These are phyloP conservation scores for Oceanodroma tethys DNA, from an alignment of 2,113 vertebrate genomes.

Conservation along the genomic window DNA sequence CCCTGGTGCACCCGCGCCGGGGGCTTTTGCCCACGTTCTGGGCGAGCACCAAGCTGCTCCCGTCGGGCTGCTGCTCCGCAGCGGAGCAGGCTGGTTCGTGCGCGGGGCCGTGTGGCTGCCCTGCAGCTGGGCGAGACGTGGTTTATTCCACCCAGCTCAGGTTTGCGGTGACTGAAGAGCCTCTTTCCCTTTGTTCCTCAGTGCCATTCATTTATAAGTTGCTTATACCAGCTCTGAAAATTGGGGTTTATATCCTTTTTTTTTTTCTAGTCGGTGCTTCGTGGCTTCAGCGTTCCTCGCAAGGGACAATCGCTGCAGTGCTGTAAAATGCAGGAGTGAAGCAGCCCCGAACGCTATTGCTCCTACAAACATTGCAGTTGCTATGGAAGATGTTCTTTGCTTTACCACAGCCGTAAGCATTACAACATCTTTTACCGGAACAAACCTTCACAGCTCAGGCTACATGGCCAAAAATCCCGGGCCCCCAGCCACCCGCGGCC, in stretches of 20 bases:
- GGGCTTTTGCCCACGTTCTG: background rate
- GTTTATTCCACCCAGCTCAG: background rate
- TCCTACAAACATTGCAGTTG: background rate
- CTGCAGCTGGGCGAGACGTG: background rate
- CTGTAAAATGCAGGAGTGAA: background rate
- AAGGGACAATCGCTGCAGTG: background rate
- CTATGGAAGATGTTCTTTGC: background rate
- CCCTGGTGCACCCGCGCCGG: fast-evolving
- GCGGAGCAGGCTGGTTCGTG: background rate
- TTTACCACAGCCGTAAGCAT: background rate
- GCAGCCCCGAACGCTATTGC: background rate
- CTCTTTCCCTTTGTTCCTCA: background rate
- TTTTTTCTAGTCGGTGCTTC: background rate
- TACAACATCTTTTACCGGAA: background rate
- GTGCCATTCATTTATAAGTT: background rate
- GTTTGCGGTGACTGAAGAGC: background rate
- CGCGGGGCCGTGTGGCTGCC: fast-evolving
- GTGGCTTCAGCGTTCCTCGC: background rate
- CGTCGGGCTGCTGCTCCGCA: fast-evolving
- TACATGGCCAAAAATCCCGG: background rate
- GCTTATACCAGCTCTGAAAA: background rate
- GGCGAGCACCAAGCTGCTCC: background rate
- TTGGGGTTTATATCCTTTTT: background rate
- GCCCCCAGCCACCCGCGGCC: background rate
- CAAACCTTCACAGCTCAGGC: background rate